Conservation (phyloP, 1,140 invertebrate genomes). For the Micrasema minimum region DNA sequence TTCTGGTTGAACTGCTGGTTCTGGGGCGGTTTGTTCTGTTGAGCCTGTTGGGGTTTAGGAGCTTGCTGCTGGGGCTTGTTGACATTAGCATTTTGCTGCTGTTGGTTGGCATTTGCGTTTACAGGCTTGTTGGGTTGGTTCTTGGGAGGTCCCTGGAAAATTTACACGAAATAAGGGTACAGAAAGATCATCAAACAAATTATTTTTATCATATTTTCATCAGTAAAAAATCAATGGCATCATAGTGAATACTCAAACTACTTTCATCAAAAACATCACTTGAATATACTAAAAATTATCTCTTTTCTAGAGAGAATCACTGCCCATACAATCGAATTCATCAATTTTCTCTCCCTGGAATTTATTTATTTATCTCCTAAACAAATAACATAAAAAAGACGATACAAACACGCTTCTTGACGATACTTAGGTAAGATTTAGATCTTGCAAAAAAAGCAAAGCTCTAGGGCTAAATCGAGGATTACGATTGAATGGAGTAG, state of each 20-base stretch:
- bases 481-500: no score
- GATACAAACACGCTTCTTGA: no score
- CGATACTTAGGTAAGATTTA: no score
- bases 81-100: constrained; percentile 28
- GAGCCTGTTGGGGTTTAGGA: background rate
- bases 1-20: constrained; percentile 28
- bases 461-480: no score
- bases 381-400: no score
- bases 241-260: constrained; percentile 36
- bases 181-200: background rate
- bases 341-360: no score
- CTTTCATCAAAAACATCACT: constrained; percentile 41
- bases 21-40: constrained; percentile 9
- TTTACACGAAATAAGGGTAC: background rate
- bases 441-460: no score
- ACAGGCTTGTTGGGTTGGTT: constrained; percentile 51
- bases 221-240: constrained; percentile 21
- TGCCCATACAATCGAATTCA: no score
- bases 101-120: background rate
- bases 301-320: no score
- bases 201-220: background rate
- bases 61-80: constrained; percentile 21
- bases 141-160: constrained; percentile 38
- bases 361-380: no score
- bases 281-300: no score